These are phyloP conservation scores for Gymnocheta viridis DNA, from an alignment of 2,888 invertebrate genomes.

Conservation along the genomic window DNA sequence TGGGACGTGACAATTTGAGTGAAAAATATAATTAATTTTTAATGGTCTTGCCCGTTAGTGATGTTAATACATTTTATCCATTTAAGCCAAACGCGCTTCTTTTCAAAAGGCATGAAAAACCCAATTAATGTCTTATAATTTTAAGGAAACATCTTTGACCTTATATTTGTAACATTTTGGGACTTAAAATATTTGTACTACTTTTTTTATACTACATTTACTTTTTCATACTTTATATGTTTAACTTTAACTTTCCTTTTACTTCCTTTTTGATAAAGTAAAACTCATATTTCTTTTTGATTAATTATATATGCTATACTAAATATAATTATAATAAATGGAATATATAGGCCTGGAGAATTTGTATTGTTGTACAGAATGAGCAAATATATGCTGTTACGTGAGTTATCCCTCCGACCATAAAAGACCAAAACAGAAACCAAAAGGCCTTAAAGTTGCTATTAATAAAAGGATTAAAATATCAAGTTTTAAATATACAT, in stretches of 20 bases:
- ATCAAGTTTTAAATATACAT: slow-evolving; percentile 22
- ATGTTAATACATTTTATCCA: too few relatives aligned
- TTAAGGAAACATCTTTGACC: background rate
- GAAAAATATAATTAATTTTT: too few relatives aligned
- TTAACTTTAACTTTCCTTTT: too few relatives aligned
- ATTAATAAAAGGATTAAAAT: slow-evolving; percentile 56
- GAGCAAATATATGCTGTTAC: background rate
- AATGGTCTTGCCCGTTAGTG: too few relatives aligned
- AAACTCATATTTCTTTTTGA: slow-evolving; percentile 42
- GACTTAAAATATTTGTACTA: background rate
- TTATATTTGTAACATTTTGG: background rate
- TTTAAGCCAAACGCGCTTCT: background rate
- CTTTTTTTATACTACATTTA: background rate
- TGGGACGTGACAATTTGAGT: too few relatives aligned
- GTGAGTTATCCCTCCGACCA: background rate
- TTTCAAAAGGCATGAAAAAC: background rate
- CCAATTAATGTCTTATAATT: too few relatives aligned
- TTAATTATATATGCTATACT: slow-evolving; percentile 59
- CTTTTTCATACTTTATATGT: too few relatives aligned
- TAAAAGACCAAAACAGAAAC: background rate
- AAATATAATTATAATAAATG: slow-evolving; percentile 65
- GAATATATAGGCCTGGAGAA: slow-evolving; percentile 11
- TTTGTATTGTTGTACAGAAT: background rate
- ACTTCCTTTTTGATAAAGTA: background rate
- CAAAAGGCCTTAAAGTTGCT: slow-evolving; percentile 33